Base-by-base conservation (phyloP, 2,797 vertebrate species). In the Alauda arvensis region DNA sequence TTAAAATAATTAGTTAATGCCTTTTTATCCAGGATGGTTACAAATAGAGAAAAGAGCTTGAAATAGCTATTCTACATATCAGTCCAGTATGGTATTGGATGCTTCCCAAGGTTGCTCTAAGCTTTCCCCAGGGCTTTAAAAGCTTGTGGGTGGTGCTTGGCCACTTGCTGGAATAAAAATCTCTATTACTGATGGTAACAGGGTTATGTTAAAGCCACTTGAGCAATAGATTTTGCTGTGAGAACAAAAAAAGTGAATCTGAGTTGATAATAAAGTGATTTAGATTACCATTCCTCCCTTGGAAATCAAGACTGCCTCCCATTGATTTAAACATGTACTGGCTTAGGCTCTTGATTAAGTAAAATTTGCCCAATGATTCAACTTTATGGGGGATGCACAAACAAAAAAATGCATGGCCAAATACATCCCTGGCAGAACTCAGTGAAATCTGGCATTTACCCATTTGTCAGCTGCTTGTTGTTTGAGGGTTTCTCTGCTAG, bases 1-100 rank as follows among this genome's bases (percentile, higher is more conserved):
- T 94, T 93, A 95, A 94, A 94, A 87, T 80, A 92, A 93, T 94
- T 91, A 93, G 78, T 93, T 88, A 91, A 80, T 94, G 88, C 74
- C 43, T 91, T 93, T 94, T 94, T 61, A 86, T 90, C 81, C 0
- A 0, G 34, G 25, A 14, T 68, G 34, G 67, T 83, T 49, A 88
- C 55, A 91, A 88, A 91, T 49, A 43, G 17, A 28, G 34, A n/a
- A 86, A 69, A 83, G 52, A 60, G n/a, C 88, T 65, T 75, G 84
- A 88, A 94, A 87, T 69, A 84, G 51, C 66, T 86, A 11, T 78
- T 88, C 69, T 83, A 4, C 11, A 0, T 43, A 71, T 91, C 49
- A 66, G 78, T 69, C 48, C 77, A 66, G 3, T 53, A 40, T 21
- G 56, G 78, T 80, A 48, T 9, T 85, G 78, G 76, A 69, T 51